Evolutionary conservation across 2,113 vertebrate genomes (phyloP).

Genomic region (Ciconia boyciana): DNA sequence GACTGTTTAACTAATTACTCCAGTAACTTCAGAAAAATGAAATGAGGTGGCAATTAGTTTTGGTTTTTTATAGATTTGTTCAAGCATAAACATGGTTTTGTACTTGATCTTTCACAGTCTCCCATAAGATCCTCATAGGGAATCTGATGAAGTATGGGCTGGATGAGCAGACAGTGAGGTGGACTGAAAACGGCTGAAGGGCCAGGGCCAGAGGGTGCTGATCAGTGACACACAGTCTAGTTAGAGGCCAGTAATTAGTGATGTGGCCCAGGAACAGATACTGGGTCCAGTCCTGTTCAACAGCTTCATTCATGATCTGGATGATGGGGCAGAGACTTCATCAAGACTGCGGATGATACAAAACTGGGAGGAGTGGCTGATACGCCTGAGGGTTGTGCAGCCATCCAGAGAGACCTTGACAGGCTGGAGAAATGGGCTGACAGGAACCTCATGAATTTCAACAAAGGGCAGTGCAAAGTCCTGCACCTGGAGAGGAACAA

Average conservation of each 20-base stretch:
- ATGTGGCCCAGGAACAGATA: not conserved
- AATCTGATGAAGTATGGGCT: not conserved
- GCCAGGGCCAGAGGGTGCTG: not conserved
- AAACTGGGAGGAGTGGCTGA: not conserved
- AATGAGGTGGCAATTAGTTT: not conserved
- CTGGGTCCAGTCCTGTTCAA: not conserved
- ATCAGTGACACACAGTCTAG: not conserved
- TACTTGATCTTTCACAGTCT: not conserved
- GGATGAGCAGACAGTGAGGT: not conserved
- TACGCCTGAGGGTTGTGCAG: not conserved
- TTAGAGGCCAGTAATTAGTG: not conserved
- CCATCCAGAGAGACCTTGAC: not conserved
- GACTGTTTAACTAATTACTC: not conserved
- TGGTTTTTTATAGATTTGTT: not conserved
- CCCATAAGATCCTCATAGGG: not conserved
- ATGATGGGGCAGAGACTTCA: not conserved
- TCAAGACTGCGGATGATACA: not conserved
- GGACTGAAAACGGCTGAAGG: not conserved
- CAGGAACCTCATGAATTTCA: not conserved
- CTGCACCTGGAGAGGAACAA: not conserved
- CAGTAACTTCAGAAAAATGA: not conserved
- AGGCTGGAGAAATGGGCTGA: not conserved
- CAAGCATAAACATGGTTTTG: not conserved
- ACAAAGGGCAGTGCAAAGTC: not conserved
- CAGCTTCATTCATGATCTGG: not conserved